phyloP scores from a whole-genome alignment of 2,888 invertebrate genomes.

The Tanytarsus gracilentus region DNA sequence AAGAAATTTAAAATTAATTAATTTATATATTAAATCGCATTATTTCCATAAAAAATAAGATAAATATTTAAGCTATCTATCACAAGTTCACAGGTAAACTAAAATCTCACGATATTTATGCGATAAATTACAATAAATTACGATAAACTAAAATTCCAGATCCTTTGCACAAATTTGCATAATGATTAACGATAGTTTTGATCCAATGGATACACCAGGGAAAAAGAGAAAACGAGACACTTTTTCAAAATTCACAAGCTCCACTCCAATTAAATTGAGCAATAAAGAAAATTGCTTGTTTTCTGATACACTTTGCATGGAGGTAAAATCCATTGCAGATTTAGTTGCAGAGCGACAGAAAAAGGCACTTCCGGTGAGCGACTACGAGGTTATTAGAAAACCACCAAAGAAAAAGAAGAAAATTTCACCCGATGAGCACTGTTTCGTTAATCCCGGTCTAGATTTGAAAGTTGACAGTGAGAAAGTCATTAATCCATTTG shows the following conservation, averaged over 20 bases:
- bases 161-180: neutral
- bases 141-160: neutral
- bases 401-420: constrained; percentile 41
- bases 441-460: constrained; percentile 41
- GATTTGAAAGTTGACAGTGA: constrained; percentile 42
- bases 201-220: constrained; percentile 32
- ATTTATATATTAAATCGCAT: neutral
- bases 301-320: constrained; percentile 34
- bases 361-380: constrained; percentile 34
- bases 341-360: constrained; percentile 31
- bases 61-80: too few species aligned
- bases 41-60: too few species aligned
- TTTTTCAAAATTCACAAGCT: constrained; percentile 7
- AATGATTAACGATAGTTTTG: constrained; percentile 22
- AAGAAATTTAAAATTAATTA: neutral
- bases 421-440: constrained; percentile 33
- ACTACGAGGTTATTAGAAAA: constrained; percentile 40
- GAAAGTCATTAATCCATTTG: constrained; percentile 42
- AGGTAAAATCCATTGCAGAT: constrained; percentile 40
- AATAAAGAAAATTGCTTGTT: constrained; percentile 26
- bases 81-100: too few species aligned
- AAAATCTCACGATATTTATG: neutral
- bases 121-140: neutral
- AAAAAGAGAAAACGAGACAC: constrained; percentile 40
- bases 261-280: constrained; percentile 19